Base-by-base conservation (phyloP, 2,888 invertebrate species). In the Seira musarum region DNA sequence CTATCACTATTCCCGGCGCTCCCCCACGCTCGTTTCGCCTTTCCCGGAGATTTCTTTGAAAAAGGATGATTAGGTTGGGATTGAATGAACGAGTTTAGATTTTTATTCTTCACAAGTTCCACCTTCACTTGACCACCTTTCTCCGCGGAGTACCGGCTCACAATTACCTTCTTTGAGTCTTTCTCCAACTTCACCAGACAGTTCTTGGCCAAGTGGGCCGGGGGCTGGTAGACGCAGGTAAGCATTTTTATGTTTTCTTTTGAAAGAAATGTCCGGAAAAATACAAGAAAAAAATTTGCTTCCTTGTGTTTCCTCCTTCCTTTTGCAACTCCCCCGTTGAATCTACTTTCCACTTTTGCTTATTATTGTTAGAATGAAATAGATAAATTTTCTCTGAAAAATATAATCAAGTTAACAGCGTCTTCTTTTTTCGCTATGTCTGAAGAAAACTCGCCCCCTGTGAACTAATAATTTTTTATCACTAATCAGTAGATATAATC, bases 171-270 rank as follows among this genome's bases (percentile, higher is more conserved):
- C 77, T 85, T 85, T 8, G 82, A 80, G 72, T 86, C 84, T 21
- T 75, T 73, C 40, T 86, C 85, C 63, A 84, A 72, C 63, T 82
- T 85, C 30, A 86, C 83, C 64, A 85, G 61, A 65, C 84, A 85
- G 80, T 84, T 85, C 73, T 84, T 85, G 67, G 75, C 75, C 88
- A 88, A 91, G 90, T 67, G 24, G 68, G 71, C 68, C 65, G 78
- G 90, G 82, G 92, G 92, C 88, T 92, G 92, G 88, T 92, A 93
- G 86, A 92, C 92, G 90, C 92, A 93, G 88, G 92, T 92, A 90
- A 93, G 90, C 93, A 93, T 93, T 67, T 21, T 35, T 49, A 30
- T 22, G 35, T 46, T 2, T 63, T 64, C 53, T 70, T 21, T 40
- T 24, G 72, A 19, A 25, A 24, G 35, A 19, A 22, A 71, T 40